Base-by-base conservation (phyloP, 2,797 vertebrate species). In the Threskiornis aethiopicus region DNA sequence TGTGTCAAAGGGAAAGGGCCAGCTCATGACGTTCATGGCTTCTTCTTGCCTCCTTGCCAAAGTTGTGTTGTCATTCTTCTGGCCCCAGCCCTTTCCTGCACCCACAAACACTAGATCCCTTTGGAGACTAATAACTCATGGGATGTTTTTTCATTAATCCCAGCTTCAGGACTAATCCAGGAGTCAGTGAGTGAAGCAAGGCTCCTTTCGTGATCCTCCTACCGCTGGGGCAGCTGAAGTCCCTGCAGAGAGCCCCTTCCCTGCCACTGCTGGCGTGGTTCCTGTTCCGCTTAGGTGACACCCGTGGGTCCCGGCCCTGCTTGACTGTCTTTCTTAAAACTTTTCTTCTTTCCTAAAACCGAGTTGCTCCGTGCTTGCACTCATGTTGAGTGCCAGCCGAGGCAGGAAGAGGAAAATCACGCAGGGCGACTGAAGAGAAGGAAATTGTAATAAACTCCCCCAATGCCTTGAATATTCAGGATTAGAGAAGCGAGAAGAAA, bases 401-500 rank as follows among this genome's bases (percentile, higher is more conserved):
- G 41, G 62, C 12, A 10, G 64, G 72, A 84, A 87, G 81, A 83
- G 61, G 39, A 41, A 71, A 76, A 46, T 24, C 69, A 71, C 0
- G 2, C 25, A 2, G n/a, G 70, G 79, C 8, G 11, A 87, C 66
- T 20, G 5, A 88, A 90, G 37, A 84, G 81, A 91, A 87, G 83
- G 79, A 87, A 62, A 82, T 82, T 49, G 66, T 44, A 80, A 75
- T 71, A 73, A 93, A 39, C 62, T 44, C 55, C 80, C 39, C 46
- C 57, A 51, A 3, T 89, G 96, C 84, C 33, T 91, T 4, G 11
- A 91, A 94, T 94, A 88, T 58, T 88, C 79, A 88, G 86, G 84
- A 84, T 94, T 96, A 92, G 82, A 69, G 87, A 85, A 90, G 77
- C 16, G 10, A 94, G 82, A 61, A 92, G 82, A 86, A 94, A 95